Evolutionary conservation across 2,888 invertebrate genomes (phyloP), one percentile per base, ranked within the genome.

Genomic region (Synergus umbraculus): DNA sequence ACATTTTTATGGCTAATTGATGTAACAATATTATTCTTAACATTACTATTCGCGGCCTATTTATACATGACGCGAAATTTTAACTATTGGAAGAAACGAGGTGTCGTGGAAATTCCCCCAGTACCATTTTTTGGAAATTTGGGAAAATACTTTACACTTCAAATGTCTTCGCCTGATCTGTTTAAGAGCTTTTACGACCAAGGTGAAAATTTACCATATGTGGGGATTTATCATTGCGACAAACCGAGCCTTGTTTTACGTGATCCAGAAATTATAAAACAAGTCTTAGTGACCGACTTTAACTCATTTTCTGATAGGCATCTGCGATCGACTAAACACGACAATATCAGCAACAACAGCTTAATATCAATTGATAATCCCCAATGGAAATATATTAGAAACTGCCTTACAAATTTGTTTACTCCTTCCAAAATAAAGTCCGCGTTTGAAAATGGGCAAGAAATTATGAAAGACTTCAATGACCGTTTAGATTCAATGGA

Each of bases 341-440:
- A 93, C 81, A 90, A 92, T 3, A 85, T 92, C 13, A 89, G 90
- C 4, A 88, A 90, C 79, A 90, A 91, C 73, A 89, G 92, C 83
- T 83, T 93, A 65, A 89, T 94, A 81, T 89, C 92, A 2, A 85
- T 93, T 78, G 92, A 92, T 79, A 93, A 93, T 79, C 92, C 93
- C 0, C 91, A 92, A 5, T 94, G 94, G 94, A 93, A 92, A 84
- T 89, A 88, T 58, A 85, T 93, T 29, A 89, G 94, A 22, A 85
- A 91, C 0, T 93, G 93, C n/a, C 29, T 69, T 49, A n/a, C 69
- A 9, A 49, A 15, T 69, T 37, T 49, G n/a, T 69, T 69, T 3
- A 49, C 69, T 15, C 4, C 49, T 7, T 5, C 29, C 2, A 69
- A 69, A 29, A 49, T 69, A 15, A 69, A 69, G 18, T 49, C 15